These are phyloP conservation scores for Stenolophus ochropezus DNA, from an alignment of 2,888 invertebrate species.

Conservation along the genomic window DNA sequence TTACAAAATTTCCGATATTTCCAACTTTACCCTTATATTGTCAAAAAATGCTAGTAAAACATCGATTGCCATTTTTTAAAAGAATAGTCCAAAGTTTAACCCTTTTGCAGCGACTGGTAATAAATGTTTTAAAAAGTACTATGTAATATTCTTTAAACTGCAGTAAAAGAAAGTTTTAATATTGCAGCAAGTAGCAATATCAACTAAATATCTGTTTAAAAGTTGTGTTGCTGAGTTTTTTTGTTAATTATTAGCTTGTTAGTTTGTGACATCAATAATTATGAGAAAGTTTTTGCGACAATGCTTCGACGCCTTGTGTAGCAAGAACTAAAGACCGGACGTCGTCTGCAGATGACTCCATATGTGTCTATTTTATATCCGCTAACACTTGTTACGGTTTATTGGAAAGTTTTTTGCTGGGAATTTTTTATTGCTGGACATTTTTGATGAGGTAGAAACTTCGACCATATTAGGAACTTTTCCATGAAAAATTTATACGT, in stretches of 20 bases:
- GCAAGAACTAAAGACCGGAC: slow-evolving; percentile 2
- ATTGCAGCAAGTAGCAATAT: too few species aligned
- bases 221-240: too few species aligned
- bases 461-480: background rate
- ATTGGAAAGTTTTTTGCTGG: slow-evolving; percentile 36
- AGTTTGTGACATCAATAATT: background rate
- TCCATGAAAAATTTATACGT: slow-evolving; percentile 2
- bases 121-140: too few species aligned
- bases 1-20: too few species aligned
- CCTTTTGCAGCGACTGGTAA: too few species aligned
- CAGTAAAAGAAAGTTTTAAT: too few species aligned
- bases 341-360: slow-evolving; percentile 35
- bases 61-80: too few species aligned
- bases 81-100: too few species aligned
- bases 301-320: background rate
- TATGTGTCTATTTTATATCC: slow-evolving; percentile 40
- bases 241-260: background rate
- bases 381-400: slow-evolving; percentile 39
- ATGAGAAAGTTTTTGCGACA: background rate
- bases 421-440: slow-evolving; percentile 10
- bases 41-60: too few species aligned
- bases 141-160: too few species aligned
- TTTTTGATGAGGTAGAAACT: slow-evolving; percentile 30
- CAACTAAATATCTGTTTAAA: too few species aligned
- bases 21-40: too few species aligned